Conservation (phyloP, 2,113 vertebrate species). For the Pyrgilauda ruficollis region DNA sequence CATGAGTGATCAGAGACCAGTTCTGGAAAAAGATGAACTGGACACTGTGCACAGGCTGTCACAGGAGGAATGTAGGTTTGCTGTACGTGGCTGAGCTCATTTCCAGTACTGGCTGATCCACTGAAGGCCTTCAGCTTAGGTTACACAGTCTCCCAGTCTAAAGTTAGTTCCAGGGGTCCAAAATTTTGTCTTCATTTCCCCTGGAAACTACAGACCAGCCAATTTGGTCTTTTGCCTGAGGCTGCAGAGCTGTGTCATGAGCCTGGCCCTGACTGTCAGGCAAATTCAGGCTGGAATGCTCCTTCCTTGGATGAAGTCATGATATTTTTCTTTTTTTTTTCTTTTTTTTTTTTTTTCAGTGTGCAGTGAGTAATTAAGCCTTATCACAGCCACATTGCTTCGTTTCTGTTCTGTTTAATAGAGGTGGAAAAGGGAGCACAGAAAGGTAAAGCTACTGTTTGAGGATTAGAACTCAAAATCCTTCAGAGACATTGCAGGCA, state of each 20-base stretch:
- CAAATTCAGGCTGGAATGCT: not conserved
- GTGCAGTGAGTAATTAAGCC: not conserved
- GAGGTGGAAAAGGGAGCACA: not conserved
- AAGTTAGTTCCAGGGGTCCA: conserved; percentile 30
- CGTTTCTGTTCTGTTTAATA: not conserved
- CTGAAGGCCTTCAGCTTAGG: conserved; percentile 6
- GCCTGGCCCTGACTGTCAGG: not conserved
- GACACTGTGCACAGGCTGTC: not conserved
- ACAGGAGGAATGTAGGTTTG: conserved; percentile 43
- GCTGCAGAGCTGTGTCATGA: not conserved
- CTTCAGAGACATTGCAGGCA: not conserved
- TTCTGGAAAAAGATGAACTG: conserved; percentile 54
- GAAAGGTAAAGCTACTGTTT: not conserved
- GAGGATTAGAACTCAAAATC: not conserved
- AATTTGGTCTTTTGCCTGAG: conserved; percentile 13
- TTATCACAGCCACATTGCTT: not conserved
- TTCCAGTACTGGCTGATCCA: conserved; percentile 38
- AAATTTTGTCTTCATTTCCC: not conserved
- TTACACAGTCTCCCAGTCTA: conserved; percentile 27
- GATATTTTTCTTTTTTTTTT: not conserved
- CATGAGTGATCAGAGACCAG: conserved; percentile 39
- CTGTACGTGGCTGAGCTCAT: not conserved
- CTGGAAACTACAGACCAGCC: not conserved
- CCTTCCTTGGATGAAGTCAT: not conserved
- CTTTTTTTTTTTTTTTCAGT: not conserved